phyloP scores from a whole-genome alignment of 2,888 invertebrate species.

The Timema cristinae region DNA sequence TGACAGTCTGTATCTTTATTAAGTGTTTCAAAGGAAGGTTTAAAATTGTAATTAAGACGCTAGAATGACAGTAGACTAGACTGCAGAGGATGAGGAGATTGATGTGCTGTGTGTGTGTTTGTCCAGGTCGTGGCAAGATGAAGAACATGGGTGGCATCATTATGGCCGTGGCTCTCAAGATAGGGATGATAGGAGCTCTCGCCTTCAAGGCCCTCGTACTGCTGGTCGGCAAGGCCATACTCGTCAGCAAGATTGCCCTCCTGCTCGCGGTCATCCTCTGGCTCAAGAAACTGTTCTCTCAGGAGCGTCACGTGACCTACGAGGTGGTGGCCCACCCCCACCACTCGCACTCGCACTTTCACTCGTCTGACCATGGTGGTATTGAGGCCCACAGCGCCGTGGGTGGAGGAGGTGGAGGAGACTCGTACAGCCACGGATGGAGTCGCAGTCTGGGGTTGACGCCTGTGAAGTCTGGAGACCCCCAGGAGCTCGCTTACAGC shows the following conservation, averaged over 20 bases:
- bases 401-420: slow-evolving; percentile 45
- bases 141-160: slow-evolving; percentile 69
- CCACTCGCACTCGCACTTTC: slow-evolving; percentile 48
- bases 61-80: no score
- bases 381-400: slow-evolving; percentile 40
- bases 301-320: slow-evolving; percentile 69
- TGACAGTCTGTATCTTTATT: no score
- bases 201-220: slow-evolving; percentile 77
- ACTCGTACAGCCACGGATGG: slow-evolving; percentile 59
- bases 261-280: slow-evolving; percentile 76
- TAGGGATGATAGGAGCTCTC: slow-evolving; percentile 73
- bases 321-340: slow-evolving; percentile 67
- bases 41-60: no score
- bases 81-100: no score
- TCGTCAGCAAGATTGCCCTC: slow-evolving; percentile 79
- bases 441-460: slow-evolving; percentile 45
- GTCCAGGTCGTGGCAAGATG: slow-evolving; percentile 47
- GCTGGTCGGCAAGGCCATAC: slow-evolving; percentile 78
- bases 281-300: slow-evolving; percentile 74
- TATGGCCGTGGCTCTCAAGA: slow-evolving; percentile 73
- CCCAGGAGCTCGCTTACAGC: slow-evolving; percentile 60
- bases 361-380: slow-evolving; percentile 34
- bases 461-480: slow-evolving; percentile 32
- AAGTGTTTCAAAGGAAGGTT: no score
- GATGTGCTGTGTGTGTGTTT: no score